A percentile compares a stretch with the other conserved stretches of the same genome.
phyloP scores from a whole-genome alignment of 2,113 vertebrate genomes.

The Eubucco bourcierii region DNA sequence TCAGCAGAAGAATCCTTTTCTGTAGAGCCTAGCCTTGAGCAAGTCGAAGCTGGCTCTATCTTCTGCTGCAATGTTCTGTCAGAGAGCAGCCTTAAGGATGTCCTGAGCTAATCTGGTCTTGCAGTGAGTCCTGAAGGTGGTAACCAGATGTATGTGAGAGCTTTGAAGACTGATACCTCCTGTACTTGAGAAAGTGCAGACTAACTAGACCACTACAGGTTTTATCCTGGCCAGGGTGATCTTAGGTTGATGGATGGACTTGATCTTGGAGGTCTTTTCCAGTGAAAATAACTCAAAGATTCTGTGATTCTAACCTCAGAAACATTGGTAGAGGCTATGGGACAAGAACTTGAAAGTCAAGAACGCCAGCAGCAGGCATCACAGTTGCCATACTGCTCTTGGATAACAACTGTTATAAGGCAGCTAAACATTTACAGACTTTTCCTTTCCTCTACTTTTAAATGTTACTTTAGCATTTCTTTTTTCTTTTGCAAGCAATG shows the following conservation, averaged over 20 bases:
- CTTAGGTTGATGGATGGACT: background rate
- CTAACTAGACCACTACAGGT: background rate
- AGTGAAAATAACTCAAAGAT: too few relatives aligned
- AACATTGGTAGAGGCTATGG: background rate
- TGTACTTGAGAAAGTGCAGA: background rate
- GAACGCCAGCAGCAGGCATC: background rate
- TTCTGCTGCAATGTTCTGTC: background rate
- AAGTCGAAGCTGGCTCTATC: background rate
- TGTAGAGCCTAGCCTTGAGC: background rate
- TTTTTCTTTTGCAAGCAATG: background rate
- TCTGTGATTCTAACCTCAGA: background rate
- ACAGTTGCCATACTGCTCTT: background rate
- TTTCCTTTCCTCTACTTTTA: background rate
- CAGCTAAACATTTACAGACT: background rate
- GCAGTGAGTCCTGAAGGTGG: background rate
- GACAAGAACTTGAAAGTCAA: background rate
- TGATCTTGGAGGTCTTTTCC: too few relatives aligned
- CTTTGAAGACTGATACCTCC: background rate
- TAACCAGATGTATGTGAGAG: background rate
- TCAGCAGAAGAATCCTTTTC: background rate
- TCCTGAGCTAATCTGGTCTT: background rate
- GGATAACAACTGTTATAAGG: background rate
- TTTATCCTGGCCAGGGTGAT: background rate
- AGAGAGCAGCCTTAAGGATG: background rate
- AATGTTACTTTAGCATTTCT: background rate